These are phyloP conservation scores for Tricholauxania praeusta DNA, from an alignment of 2,888 invertebrate genomes.

Conservation along the genomic window DNA sequence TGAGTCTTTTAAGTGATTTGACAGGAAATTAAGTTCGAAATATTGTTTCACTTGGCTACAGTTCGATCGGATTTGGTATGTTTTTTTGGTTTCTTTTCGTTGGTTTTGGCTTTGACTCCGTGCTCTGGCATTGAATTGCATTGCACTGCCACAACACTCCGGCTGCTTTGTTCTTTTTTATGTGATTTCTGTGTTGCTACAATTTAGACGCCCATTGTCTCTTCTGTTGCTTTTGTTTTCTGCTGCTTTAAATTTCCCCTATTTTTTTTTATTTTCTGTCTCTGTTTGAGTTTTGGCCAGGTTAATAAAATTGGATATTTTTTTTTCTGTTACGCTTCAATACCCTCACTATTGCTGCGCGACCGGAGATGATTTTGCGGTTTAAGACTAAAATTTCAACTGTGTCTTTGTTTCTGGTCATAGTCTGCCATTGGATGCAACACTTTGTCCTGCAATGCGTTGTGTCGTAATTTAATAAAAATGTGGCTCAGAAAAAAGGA, in stretches of 20 bases:
- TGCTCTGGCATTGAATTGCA: too few species aligned
- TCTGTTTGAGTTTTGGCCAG: constrained; percentile 28
- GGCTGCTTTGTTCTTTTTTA: background rate
- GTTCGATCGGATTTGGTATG: constrained; percentile 14
- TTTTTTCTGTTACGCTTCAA: constrained; percentile 31
- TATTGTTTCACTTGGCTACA: constrained; percentile 47
- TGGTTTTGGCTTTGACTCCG: constrained; percentile 10
- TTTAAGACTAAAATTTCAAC: constrained; percentile 40
- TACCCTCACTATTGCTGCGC: constrained; percentile 48
- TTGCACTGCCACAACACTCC: too few species aligned
- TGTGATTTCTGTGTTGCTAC: background rate
- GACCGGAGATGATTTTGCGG: constrained; percentile 64
- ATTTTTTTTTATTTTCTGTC: constrained; percentile 23
- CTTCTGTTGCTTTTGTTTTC: constrained; percentile 48
- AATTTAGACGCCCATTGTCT: background rate
- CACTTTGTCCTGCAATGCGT: constrained; percentile 36
- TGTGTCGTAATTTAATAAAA: background rate
- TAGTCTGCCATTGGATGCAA: background rate
- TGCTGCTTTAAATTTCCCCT: background rate
- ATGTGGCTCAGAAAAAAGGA: background rate
- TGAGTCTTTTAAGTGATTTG: constrained; percentile 51
- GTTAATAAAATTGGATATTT: constrained; percentile 39
- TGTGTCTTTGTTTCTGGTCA: background rate
- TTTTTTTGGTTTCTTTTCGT: constrained; percentile 8
- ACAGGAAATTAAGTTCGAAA: constrained; percentile 64